phyloP scores from a whole-genome alignment of 1,140 invertebrate genomes.

The Oreohelix idahoensis region DNA sequence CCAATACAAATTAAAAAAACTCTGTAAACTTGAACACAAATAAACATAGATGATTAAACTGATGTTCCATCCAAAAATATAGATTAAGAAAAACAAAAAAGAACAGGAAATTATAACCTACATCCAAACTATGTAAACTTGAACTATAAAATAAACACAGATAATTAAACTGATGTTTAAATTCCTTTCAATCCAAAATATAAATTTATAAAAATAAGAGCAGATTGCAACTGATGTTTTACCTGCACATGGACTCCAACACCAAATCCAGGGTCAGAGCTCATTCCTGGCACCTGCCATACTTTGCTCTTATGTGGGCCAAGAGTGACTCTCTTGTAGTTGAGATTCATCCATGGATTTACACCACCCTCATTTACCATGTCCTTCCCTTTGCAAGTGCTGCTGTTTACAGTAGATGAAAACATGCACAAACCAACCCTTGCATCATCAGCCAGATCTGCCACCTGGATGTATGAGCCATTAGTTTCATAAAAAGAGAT shows the following conservation, averaged over 20 bases:
- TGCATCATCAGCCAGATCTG: conserved; percentile 35
- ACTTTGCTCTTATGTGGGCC: conserved; percentile 26
- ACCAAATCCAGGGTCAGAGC: conserved; percentile 33
- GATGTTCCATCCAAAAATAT: too few relatives aligned
- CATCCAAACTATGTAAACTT: too few relatives aligned
- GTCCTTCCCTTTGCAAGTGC: not conserved
- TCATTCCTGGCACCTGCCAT: conserved; percentile 34
- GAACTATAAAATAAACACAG: too few relatives aligned
- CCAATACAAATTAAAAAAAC: too few relatives aligned
- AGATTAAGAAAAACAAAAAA: too few relatives aligned
- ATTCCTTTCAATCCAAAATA: too few relatives aligned
- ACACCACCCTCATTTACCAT: conserved; percentile 41
- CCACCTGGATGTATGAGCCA: conserved; percentile 50
- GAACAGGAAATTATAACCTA: too few relatives aligned
- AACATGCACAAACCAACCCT: conserved; percentile 52
- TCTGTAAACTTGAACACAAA: too few relatives aligned
- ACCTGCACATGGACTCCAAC: conserved; percentile 36
- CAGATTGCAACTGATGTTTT: not conserved
- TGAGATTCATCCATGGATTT: conserved; percentile 40
- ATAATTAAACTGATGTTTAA: too few relatives aligned
- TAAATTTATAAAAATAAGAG: too few relatives aligned
- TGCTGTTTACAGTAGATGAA: not conserved
- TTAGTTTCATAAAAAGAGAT: conserved; percentile 53
- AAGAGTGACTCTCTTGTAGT: conserved; percentile 43
- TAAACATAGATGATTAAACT: too few relatives aligned